These are phyloP conservation scores for Anhinga rufa DNA, from an alignment of 2,113 vertebrate genomes.

Conservation along the genomic window DNA sequence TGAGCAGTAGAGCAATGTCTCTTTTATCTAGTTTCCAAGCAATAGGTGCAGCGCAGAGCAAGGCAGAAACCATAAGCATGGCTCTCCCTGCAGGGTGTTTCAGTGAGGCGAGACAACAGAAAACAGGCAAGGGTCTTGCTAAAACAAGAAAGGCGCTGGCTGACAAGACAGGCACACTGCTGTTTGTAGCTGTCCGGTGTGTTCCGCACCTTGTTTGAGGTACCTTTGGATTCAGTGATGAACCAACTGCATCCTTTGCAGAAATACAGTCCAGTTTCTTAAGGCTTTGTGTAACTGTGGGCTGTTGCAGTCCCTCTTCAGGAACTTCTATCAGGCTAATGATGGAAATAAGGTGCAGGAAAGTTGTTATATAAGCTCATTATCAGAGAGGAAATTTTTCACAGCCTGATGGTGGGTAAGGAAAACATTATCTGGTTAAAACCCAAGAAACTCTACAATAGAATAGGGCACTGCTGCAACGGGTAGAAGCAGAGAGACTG, in stretches of 20 bases:
- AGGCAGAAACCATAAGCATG: neutral
- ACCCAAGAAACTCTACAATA: neutral
- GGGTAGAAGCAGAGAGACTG: neutral
- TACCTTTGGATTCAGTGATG: neutral
- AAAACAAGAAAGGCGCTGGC: neutral
- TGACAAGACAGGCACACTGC: neutral
- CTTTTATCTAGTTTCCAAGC: neutral
- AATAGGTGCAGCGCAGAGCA: neutral
- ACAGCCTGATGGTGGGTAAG: neutral
- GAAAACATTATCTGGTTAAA: neutral
- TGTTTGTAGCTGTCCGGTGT: accelerated
- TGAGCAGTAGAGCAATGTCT: neutral
- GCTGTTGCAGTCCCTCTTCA: neutral
- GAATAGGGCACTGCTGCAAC: neutral
- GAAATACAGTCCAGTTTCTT: neutral
- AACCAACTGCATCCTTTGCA: neutral
- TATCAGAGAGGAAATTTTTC: neutral
- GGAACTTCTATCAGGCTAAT: neutral
- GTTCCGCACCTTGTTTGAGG: neutral
- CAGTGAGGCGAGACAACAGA: neutral
- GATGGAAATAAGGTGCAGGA: neutral
- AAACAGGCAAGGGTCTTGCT: neutral
- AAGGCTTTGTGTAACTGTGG: neutral
- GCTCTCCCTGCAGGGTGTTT: neutral
- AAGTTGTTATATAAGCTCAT: neutral